These are phyloP conservation scores for Drosophila stalkeri DNA, from an alignment of 2,888 invertebrate genomes.

Conservation along the genomic window DNA sequence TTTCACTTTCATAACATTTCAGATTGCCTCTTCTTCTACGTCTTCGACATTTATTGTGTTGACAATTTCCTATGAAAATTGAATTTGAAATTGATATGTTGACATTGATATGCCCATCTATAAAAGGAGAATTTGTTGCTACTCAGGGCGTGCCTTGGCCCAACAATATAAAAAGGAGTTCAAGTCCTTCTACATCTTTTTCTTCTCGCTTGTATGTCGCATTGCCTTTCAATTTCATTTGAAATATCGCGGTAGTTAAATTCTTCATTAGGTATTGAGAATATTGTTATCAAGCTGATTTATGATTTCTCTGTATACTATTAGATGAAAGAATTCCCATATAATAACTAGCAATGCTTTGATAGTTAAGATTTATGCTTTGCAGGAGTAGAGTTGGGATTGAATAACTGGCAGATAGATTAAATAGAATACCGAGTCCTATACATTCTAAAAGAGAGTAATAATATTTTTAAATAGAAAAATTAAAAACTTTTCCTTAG, in stretches of 20 bases:
- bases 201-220: background rate
- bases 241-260: constrained; percentile 28
- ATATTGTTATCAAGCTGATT: constrained; percentile 22
- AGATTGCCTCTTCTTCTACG: constrained; percentile 22
- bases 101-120: constrained; percentile 62
- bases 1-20: constrained; percentile 53
- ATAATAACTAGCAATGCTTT: background rate
- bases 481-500: too few species aligned
- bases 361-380: constrained; percentile 3
- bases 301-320: background rate
- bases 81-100: constrained; percentile 69
- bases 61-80: constrained; percentile 69
- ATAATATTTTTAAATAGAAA: too few species aligned
- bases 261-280: constrained; percentile 4
- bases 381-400: background rate
- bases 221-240: constrained; percentile 24
- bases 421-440: too few species aligned
- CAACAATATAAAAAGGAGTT: constrained; percentile 13
- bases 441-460: too few species aligned
- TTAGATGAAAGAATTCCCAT: background rate
- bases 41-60: constrained; percentile 37
- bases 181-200: background rate
- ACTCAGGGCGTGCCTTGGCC: constrained; percentile 36
- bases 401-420: background rate
- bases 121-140: constrained; percentile 26